Evolutionary conservation across 2,888 invertebrate species (phyloP), one percentile per base, ranked within the genome.

Genomic region (Phoenoteleia sp.): DNA sequence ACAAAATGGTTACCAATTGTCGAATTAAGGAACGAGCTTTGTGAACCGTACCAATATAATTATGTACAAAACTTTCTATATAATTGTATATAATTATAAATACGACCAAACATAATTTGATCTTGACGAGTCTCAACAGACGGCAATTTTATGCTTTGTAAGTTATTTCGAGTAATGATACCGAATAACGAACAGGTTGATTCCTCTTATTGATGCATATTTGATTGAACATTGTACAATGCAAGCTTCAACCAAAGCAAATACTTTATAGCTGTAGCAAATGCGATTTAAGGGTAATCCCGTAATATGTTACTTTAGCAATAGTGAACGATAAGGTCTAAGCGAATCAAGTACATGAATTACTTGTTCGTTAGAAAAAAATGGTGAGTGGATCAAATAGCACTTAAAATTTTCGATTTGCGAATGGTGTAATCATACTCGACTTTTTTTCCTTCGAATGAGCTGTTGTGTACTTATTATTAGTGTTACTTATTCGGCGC

Each of bases 321-420:
- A 79, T 83, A 88, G 79, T 58, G 13, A 72, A 76, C 56, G 80
- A 84, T 80, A 86, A 71, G 80, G 71, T 71, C 69, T 76, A 84
- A 76, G 80, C 67, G 69, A 80, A 84, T 86, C 66, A 72, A 74
- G 84, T 85, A 86, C 81, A 71, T 83, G 81, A 45, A 69, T 77
- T 64, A 85, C 85, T 85, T 84, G 85, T 84, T 86, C 72, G 76
- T 85, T 87, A 85, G 81, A 52, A 85, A 85, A 88, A 87, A 90
- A 90, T 91, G 91, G 90, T 90, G 90, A 91, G 91, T 88, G 91
- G 91, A 91, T 89, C 91, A 91, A 91, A 88, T 91, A 90, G 89
- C 81, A 87, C 83, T 88, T 86, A 86, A 80, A 17, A 69, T 81
- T 76, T 67, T 23, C 27, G 29, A 58, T 33, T 66, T 58, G 9